Percentiles rank a stretch among this genome's conserved stretches.
Evolutionary conservation across 2,113 vertebrate species (phyloP).

Genomic region (Calyptomena viridis): DNA sequence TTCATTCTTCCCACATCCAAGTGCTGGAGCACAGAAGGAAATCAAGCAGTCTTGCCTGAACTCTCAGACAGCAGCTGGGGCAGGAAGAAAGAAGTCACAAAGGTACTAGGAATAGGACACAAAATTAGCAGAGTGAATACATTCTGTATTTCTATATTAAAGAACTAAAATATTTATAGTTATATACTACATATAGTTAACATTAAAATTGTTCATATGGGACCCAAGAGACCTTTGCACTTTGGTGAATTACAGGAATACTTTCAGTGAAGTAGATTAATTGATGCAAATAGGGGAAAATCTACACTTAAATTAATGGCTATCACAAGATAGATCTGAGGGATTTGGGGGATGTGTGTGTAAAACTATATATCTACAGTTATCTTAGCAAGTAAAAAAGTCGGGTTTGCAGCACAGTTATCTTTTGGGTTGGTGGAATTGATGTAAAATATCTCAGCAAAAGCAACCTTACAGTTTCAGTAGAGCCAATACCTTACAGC

Average conservation of each 20-base stretch:
- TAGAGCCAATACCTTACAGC: slow-evolving; percentile 53
- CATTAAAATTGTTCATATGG: neutral
- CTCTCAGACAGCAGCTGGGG: neutral
- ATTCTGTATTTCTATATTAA: neutral
- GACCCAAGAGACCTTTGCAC: neutral
- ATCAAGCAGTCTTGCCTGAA: neutral
- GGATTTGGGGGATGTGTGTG: neutral
- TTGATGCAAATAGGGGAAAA: neutral
- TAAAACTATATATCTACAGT: neutral
- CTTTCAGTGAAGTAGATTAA: slow-evolving; percentile 1
- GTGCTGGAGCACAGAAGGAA: neutral
- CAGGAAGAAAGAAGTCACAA: neutral
- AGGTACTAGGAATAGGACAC: neutral
- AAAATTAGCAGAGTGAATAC: neutral
- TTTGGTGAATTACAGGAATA: slow-evolving; percentile 10
- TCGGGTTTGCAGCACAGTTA: slow-evolving; percentile 11
- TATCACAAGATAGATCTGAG: neutral
- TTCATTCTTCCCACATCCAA: neutral
- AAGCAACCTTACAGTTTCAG: neutral
- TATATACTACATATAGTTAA: neutral
- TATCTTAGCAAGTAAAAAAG: slow-evolving; percentile 11
- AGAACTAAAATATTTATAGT: slow-evolving; percentile 11
- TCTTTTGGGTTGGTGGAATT: slow-evolving; percentile 29
- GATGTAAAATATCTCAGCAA: slow-evolving; percentile 28
- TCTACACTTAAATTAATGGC: neutral